These are phyloP conservation scores for Trichonephila clavata DNA, from an alignment of 1,140 invertebrate genomes.

Conservation along the genomic window DNA sequence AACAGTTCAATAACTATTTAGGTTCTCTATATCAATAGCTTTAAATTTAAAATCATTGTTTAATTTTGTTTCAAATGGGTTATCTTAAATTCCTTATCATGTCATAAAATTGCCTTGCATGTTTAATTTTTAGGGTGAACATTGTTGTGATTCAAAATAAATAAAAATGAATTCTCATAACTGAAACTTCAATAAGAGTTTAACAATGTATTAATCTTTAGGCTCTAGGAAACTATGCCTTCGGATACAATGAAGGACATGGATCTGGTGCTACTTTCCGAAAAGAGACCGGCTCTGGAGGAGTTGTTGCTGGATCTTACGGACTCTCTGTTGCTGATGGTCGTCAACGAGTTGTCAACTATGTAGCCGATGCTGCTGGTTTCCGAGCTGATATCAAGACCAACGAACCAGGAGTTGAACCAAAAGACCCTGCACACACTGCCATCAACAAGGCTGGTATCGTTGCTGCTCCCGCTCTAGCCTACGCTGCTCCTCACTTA, in stretches of 20 bases:
- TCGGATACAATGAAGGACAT: conserved; percentile 79
- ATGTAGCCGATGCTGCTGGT: conserved; percentile 79
- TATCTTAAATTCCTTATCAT: no score
- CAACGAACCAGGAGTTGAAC: conserved; percentile 78
- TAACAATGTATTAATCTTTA: conserved; percentile 26
- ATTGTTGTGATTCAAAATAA: no score
- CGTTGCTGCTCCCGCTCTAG: background rate
- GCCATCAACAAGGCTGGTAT: conserved; percentile 78
- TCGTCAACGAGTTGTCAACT: conserved; percentile 78
- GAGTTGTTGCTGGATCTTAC: conserved; percentile 78
- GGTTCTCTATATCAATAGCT: no score
- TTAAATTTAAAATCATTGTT: no score
- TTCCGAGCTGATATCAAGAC: conserved; percentile 78
- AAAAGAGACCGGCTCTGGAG: conserved; percentile 78
- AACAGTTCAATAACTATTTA: no score
- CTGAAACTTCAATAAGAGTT: background rate
- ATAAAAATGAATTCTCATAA: no score
- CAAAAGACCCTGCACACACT: conserved; percentile 77
- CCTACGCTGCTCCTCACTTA: conserved; percentile 63
- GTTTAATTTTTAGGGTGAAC: no score
- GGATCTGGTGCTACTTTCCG: conserved; percentile 78
- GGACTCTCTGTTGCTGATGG: conserved; percentile 78
- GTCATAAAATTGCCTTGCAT: no score
- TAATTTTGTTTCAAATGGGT: no score
- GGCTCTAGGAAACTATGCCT: conserved; percentile 77